phyloP scores from a whole-genome alignment of 30 jellyfish, hydroid and myxozoan species.

The Aurelia aurita region DNA sequence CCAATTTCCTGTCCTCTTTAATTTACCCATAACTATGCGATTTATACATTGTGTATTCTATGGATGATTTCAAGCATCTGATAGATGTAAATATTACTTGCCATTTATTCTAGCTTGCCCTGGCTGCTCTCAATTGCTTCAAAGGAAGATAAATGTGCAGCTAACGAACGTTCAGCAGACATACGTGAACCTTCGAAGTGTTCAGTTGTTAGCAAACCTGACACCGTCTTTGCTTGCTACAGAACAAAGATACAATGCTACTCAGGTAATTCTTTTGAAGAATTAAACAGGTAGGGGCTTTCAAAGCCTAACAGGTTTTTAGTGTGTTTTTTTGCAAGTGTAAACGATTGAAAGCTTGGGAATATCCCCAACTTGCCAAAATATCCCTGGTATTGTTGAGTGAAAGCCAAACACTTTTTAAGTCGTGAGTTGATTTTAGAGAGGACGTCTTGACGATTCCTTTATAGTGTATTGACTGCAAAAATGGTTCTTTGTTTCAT shows the following conservation, averaged over 20 bases:
- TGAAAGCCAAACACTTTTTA: too few relatives aligned
- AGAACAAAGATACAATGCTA: constrained; percentile 39
- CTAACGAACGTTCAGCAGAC: constrained; percentile 9
- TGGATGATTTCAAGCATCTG: neutral
- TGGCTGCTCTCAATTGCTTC: constrained; percentile 82
- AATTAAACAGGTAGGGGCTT: neutral
- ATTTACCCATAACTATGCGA: too few relatives aligned
- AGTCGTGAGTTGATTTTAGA: too few relatives aligned
- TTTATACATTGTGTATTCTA: too few relatives aligned
- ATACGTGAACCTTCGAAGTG: constrained; percentile 26
- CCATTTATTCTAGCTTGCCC: constrained; percentile 76
- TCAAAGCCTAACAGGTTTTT: neutral
- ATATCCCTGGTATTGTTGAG: too few relatives aligned
- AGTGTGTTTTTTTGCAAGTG: too few relatives aligned
- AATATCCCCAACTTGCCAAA: too few relatives aligned
- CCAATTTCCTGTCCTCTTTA: too few relatives aligned
- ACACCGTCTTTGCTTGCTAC: constrained; percentile 43
- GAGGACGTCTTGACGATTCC: too few relatives aligned
- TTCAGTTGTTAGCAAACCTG: constrained; percentile 30
- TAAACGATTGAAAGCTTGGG: too few relatives aligned
- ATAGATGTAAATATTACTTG: neutral
- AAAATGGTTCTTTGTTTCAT: too few relatives aligned
- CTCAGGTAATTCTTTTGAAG: constrained; percentile 17
- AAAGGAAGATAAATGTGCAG: constrained; percentile 52
- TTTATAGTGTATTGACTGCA: too few relatives aligned